phyloP scores from a whole-genome alignment of 2,888 invertebrate genomes.

The Cosmorhoe ocellata region DNA sequence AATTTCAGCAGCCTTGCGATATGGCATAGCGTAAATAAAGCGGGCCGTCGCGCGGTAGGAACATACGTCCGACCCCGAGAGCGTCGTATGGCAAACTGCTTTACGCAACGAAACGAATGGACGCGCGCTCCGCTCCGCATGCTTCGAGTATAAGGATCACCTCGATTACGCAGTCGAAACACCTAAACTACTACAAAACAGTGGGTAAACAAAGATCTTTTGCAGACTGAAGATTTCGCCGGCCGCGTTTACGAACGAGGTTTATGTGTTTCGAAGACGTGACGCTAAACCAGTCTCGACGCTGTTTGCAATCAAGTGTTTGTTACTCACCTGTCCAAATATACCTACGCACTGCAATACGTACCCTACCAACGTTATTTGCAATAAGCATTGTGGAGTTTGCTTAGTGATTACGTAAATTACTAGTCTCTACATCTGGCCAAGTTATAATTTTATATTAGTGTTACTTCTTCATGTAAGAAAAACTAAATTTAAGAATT shows the following conservation, averaged over 20 bases:
- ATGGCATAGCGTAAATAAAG: constrained; percentile 58
- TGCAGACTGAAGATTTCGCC: constrained; percentile 48
- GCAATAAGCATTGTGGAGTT: constrained; percentile 17
- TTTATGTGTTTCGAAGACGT: constrained; percentile 41
- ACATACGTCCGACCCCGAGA: constrained; percentile 55
- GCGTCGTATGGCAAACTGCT: constrained; percentile 58
- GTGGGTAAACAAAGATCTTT: constrained; percentile 57
- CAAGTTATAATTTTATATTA: neutral
- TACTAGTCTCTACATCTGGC: constrained; percentile 6
- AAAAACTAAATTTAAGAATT: too few relatives aligned
- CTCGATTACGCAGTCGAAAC: constrained; percentile 68
- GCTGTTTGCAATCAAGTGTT: constrained; percentile 24
- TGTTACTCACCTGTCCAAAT: constrained; percentile 54
- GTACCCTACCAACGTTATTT: neutral
- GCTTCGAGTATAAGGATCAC: constrained; percentile 75
- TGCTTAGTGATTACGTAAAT: constrained; percentile 20
- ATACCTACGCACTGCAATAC: constrained; percentile 41
- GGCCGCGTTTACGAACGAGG: constrained; percentile 44
- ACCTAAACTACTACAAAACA: constrained; percentile 61
- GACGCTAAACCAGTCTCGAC: constrained; percentile 29
- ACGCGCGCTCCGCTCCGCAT: constrained; percentile 63
- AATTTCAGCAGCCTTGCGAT: constrained; percentile 57
- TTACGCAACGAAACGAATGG: constrained; percentile 60
- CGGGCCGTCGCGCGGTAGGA: constrained; percentile 43
- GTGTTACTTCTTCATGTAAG: neutral